Conservation (phyloP, 2,797 vertebrate genomes). For the Sparidentex hasta region DNA sequence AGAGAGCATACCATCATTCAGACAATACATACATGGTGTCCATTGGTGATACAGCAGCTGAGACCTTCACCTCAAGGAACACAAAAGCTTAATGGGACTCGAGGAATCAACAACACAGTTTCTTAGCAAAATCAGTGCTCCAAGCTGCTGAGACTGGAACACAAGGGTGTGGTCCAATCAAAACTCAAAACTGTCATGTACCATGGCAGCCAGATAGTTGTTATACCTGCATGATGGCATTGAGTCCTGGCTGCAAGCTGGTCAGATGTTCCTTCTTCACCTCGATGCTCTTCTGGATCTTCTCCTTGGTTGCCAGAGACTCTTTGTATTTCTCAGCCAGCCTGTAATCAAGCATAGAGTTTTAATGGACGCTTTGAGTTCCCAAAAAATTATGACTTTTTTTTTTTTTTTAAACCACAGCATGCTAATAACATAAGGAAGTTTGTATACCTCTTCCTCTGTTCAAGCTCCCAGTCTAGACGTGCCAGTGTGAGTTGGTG, state of each 20-base stretch:
- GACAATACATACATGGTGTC: neutral
- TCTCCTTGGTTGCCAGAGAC: slow-evolving; percentile 92
- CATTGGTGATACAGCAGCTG: neutral
- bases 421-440: neutral
- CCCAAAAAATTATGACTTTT: neutral
- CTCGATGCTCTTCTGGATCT: slow-evolving; percentile 97
- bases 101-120: neutral
- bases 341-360: slow-evolving; percentile 74
- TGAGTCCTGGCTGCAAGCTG: slow-evolving; percentile 96
- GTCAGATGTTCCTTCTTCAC: slow-evolving; percentile 97
- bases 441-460: slow-evolving; percentile 92
- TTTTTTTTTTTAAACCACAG: neutral
- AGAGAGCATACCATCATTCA: slow-evolving; percentile 6
- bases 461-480: slow-evolving; percentile 98
- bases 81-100: neutral
- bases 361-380: neutral
- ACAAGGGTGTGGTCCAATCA: neutral
- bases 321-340: slow-evolving; percentile 97
- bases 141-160: neutral
- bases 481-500: slow-evolving; percentile 97
- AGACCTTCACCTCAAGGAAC: neutral
- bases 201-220: neutral
- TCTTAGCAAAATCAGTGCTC: neutral
- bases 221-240: slow-evolving; percentile 97
- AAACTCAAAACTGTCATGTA: neutral